phyloP scores from a whole-genome alignment of 2,888 invertebrate species.

The Pegoplata infirma region DNA sequence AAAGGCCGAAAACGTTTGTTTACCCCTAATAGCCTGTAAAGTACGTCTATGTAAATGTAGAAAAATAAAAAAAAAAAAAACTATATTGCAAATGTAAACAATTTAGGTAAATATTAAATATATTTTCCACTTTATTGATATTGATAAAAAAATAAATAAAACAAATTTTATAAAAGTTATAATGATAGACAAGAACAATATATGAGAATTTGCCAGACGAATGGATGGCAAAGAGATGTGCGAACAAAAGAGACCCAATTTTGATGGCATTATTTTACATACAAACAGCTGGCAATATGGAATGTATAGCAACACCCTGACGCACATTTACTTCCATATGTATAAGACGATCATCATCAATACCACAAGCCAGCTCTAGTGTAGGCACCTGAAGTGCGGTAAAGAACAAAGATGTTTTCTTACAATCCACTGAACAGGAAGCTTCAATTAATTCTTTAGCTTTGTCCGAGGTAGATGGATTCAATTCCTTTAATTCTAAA shows the following conservation, averaged over 20 bases:
- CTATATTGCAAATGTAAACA: conserved; percentile 37
- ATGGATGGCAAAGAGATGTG: conserved; percentile 1
- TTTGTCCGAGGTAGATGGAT: conserved; percentile 72
- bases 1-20: not conserved
- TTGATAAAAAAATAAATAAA: conserved; percentile 22
- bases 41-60: not conserved
- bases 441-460: conserved; percentile 77
- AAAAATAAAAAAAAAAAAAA: too few relatives aligned
- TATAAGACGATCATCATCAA: conserved; percentile 85
- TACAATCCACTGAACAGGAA: conserved; percentile 86
- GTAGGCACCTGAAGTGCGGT: conserved; percentile 88
- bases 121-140: conserved; percentile 54
- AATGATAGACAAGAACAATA: not conserved
- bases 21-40: not conserved
- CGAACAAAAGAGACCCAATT: conserved; percentile 5
- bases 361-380: conserved; percentile 86
- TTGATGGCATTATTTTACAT: conserved; percentile 61
- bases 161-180: conserved; percentile 21
- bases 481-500: conserved; percentile 79
- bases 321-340: conserved; percentile 86
- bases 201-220: not conserved
- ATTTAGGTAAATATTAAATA: conserved; percentile 44
- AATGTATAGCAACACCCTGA: conserved; percentile 87
- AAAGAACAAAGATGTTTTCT: conserved; percentile 88
- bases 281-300: conserved; percentile 86